Percentiles rank a stretch among this genome's conserved stretches.
These are phyloP conservation scores for Luscinia luscinia DNA, from an alignment of 2,797 vertebrate genomes.

Conservation along the genomic window DNA sequence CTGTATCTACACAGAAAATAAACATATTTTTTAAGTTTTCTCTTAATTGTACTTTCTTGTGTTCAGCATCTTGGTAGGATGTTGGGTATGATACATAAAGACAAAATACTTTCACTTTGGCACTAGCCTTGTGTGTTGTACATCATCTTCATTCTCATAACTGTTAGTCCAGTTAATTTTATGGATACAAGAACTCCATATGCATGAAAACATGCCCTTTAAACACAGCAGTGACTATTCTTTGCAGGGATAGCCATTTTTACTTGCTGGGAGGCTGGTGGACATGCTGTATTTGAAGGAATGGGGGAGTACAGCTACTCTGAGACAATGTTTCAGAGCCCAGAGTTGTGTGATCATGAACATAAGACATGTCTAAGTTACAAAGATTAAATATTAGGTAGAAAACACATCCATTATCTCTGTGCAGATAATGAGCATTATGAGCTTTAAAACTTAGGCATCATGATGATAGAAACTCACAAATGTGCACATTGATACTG, in stretches of 20 bases:
- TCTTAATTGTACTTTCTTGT: not conserved
- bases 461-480: not conserved
- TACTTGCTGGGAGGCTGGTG: not conserved
- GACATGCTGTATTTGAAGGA: not conserved
- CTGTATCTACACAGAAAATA: conserved; percentile 45
- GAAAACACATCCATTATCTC: not conserved
- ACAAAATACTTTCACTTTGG: not conserved
- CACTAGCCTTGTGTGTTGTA: not conserved
- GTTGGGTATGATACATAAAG: fast-evolving
- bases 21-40: not conserved
- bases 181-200: not conserved
- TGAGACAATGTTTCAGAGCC: not conserved
- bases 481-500: not conserved
- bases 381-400: not conserved
- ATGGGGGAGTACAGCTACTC: not conserved
- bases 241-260: not conserved
- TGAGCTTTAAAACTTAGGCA: too few relatives aligned
- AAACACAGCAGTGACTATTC: not conserved
- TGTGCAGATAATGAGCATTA: not conserved
- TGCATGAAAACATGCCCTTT: not conserved
- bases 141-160: not conserved
- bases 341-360: not conserved
- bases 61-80: not conserved
- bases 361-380: not conserved
- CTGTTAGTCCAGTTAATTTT: not conserved